phyloP scores from a whole-genome alignment of 2,888 invertebrate genomes.

The Nematopogon swammerdamellus region DNA sequence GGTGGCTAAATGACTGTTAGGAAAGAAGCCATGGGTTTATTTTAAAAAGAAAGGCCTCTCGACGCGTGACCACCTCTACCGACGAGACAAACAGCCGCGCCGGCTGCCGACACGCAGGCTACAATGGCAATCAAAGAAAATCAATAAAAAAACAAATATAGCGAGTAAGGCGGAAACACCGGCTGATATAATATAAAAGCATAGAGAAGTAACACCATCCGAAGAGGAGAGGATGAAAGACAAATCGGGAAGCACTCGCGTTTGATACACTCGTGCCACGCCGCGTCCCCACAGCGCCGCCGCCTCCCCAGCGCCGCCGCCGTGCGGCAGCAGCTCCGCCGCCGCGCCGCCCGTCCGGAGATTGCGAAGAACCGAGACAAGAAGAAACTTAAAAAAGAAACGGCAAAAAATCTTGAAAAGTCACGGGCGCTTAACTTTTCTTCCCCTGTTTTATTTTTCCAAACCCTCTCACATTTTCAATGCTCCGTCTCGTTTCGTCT shows the following conservation, averaged over 20 bases:
- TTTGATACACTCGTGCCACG: conserved; percentile 37
- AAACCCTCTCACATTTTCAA: conserved; percentile 37
- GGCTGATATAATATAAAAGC: background rate
- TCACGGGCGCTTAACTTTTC: conserved; percentile 58
- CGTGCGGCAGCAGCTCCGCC: conserved; percentile 20
- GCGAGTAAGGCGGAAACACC: background rate
- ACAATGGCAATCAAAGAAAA: too few species aligned
- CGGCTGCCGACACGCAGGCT: too few species aligned
- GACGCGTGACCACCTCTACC: too few species aligned
- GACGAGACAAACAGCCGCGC: too few species aligned
- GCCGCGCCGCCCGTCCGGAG: conserved; percentile 16
- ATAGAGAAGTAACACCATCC: background rate
- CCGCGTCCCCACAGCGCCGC: conserved; percentile 15
- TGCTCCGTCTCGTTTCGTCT: conserved; percentile 22
- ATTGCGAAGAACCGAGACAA: background rate
- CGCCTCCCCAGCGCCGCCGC: too few species aligned
- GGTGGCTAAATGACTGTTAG: too few species aligned
- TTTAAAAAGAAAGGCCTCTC: too few species aligned
- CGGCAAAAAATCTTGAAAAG: conserved; percentile 54
- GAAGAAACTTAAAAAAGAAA: conserved; percentile 49
- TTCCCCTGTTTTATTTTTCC: conserved; percentile 54
- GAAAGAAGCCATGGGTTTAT: too few species aligned
- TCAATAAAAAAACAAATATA: background rate
- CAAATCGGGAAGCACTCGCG: conserved; percentile 38
- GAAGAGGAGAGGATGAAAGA: conserved; percentile 31